These are phyloP conservation scores for Gonatopus flavifemur DNA, from an alignment of 1,140 invertebrate species.

Conservation along the genomic window DNA sequence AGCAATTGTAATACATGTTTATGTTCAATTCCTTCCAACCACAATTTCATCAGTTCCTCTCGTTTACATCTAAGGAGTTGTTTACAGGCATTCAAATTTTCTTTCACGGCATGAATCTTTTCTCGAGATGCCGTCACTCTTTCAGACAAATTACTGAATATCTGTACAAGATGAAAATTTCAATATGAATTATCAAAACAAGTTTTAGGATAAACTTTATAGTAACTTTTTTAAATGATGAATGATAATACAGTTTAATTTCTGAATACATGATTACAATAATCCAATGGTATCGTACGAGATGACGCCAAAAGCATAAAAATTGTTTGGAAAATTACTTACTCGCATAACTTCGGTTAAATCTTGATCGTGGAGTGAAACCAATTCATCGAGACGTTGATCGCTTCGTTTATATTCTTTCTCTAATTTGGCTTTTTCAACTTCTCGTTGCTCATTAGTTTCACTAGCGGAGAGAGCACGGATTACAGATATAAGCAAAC, in stretches of 20 bases:
- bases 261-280: background rate
- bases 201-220: slow-evolving; percentile 6
- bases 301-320: background rate
- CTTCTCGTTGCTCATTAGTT: slow-evolving; percentile 91
- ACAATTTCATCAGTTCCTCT: slow-evolving; percentile 90
- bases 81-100: slow-evolving; percentile 88
- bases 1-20: slow-evolving; percentile 85
- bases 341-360: slow-evolving; percentile 84
- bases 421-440: slow-evolving; percentile 91
- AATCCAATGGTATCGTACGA: background rate
- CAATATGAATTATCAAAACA: slow-evolving; percentile 2
- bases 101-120: slow-evolving; percentile 82
- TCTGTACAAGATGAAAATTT: slow-evolving; percentile 58
- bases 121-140: slow-evolving; percentile 78
- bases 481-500: slow-evolving; percentile 90
- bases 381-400: slow-evolving; percentile 81
- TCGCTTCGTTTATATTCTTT: slow-evolving; percentile 92
- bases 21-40: slow-evolving; percentile 91
- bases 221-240: background rate
- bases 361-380: slow-evolving; percentile 85
- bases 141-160: slow-evolving; percentile 80
- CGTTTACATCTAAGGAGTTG: slow-evolving; percentile 85
- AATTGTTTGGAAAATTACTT: slow-evolving; percentile 13
- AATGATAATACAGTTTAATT: slow-evolving; percentile 7
- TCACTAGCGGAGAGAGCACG: slow-evolving; percentile 88